Evolutionary conservation across 2,888 invertebrate species (phyloP), one percentile per base, ranked within the genome.

Genomic region (Julus scandinavius): DNA sequence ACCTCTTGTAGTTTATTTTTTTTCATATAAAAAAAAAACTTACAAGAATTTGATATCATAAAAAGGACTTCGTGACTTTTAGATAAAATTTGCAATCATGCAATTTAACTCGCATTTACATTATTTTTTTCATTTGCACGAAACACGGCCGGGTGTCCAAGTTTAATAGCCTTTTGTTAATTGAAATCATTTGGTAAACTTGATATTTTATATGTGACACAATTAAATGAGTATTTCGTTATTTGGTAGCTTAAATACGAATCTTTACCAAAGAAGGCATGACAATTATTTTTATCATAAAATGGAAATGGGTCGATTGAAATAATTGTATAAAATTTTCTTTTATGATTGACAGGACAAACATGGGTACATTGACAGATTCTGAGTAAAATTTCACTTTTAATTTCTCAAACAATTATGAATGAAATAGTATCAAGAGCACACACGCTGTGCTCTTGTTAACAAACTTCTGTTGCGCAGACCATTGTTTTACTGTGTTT

Each of bases 201-300:
- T 80, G 80, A 80, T 80, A 38, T 80, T 38, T 80, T 80, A 80
- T 80, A 4, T 80, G 38, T 40, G 80, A 80, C 80, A 80, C 80
- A 80, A 80, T 80, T 80, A 40, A 80, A 40, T 13, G 80, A 1
- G 38, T 40, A 80, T 80, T 80, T 38, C 80, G 80, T 80, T 80
- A 38, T 80, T 80, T 40, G 38, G 38, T 38, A 2, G 1, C 80
- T 9, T 40, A 40, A 80, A 80, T 38, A 40, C 80, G 11, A 13
- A 15, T 38, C 80, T 38, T 40, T 38, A 29, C 80, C 80, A 85
- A 50, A 85, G 85, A 85, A 85, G 85, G 50, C 45, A 50, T 85
- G 45, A 45, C 29, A 85, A 85, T 85, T 85, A 50, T 85, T 85
- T 85, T 45, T n/a, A 85, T 50, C 50, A 50, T 9, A 85, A 85